Evolutionary conservation across 2,113 vertebrate species (phyloP).

Genomic region (Bettongia penicillata): DNA sequence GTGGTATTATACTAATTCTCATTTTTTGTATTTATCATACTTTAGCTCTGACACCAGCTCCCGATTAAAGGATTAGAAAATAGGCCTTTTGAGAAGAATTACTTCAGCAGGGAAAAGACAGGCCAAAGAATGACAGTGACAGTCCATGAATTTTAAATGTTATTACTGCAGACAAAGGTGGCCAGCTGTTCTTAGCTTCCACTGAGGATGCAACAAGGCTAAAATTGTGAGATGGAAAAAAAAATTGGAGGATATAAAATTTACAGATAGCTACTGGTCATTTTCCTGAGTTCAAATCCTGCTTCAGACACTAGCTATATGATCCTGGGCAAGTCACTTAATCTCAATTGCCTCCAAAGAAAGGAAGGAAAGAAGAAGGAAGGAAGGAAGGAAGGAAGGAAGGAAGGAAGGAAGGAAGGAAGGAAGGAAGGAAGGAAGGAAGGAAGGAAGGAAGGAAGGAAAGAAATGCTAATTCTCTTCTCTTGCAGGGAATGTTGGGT

Average conservation of each 20-base stretch:
- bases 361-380: too few species aligned
- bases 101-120: constrained; percentile 48
- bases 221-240: neutral
- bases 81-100: constrained; percentile 53
- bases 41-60: constrained; percentile 41
- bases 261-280: neutral
- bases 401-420: too few species aligned
- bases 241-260: neutral
- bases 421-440: too few species aligned
- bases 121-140: constrained; percentile 12
- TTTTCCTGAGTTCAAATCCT: neutral
- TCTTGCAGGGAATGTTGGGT: too few species aligned
- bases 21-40: constrained; percentile 55
- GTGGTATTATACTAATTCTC: neutral
- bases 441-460: too few species aligned
- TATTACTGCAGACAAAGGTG: neutral
- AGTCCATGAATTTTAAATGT: neutral
- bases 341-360: too few species aligned
- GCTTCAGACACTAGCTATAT: too few species aligned
- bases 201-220: neutral
- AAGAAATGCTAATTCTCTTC: too few species aligned
- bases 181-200: neutral
- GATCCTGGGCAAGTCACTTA: too few species aligned
- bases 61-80: constrained; percentile 64
- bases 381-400: too few species aligned